Evolutionary conservation across 2,888 invertebrate species (phyloP).

Genomic region (Celastrina argiolus): DNA sequence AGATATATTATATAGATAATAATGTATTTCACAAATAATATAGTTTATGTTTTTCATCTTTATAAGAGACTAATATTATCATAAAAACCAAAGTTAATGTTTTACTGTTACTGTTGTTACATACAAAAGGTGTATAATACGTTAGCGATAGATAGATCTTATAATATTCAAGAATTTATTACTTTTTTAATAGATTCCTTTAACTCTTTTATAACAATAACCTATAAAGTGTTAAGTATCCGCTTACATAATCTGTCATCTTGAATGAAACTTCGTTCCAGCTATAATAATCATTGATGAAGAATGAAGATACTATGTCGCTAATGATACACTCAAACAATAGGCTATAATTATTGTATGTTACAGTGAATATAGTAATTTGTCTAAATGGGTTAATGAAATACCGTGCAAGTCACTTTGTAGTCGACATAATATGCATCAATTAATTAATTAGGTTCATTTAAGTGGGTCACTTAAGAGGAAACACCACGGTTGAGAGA

Average conservation of each 20-base stretch:
- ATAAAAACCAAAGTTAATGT: too few species aligned
- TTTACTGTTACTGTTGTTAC: too few species aligned
- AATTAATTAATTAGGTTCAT: neutral
- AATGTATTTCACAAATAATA: neutral
- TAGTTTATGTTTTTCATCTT: neutral
- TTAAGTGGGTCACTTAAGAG: neutral
- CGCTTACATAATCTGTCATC: neutral
- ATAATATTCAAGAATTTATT: neutral
- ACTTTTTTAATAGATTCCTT: neutral
- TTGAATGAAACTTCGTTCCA: neutral
- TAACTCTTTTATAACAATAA: neutral
- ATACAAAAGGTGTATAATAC: too few species aligned
- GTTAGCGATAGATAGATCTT: neutral
- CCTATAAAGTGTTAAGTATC: neutral
- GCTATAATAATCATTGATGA: neutral
- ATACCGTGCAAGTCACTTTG: slow-evolving; percentile 1
- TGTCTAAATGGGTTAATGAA: neutral
- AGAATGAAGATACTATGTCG: too few species aligned
- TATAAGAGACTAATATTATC: too few species aligned
- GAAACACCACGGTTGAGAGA: too few species aligned
- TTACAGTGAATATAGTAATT: neutral
- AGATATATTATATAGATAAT: neutral
- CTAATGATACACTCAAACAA: neutral
- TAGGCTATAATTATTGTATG: neutral
- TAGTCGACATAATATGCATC: neutral